Base-by-base conservation (phyloP, 2,113 vertebrate species). In the Gracilinanus agilis region DNA sequence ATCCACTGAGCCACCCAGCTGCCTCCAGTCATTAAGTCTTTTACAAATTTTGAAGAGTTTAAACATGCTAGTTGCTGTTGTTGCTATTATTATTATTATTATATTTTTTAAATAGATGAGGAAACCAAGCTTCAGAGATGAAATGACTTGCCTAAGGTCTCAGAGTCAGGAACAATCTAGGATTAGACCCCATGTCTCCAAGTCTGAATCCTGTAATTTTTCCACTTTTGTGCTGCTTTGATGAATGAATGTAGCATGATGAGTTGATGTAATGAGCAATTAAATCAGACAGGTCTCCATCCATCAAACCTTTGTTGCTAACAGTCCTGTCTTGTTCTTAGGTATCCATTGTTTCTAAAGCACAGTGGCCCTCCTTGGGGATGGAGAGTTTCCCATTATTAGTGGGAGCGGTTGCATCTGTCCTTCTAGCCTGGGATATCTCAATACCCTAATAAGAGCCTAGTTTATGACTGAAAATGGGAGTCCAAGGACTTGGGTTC, bases 241-340 rank as follows among this genome's bases (percentile, higher is more conserved):
- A 96, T 88, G 67, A 92, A 95, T 91, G 95, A 94, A 90, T 0
- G 0, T 90, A 16, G 3, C 67, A 94, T 94, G 93, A 97, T 96
- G 92, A 96, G 89, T 93, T 94, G 94, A 94, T 96, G 75, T 40
- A 44, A 29, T 24, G 95, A 97, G 75, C 92, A 96, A 95, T 97
- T 93, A 95, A 95, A 91, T 53, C 92, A 95, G 96, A 94, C 91
- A 34, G 44, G 93, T 91, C 90, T 92, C 92, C 90, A 97, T 97
- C 53, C 90, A 91, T 97, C 96, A 97, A 88, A 24, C 40, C 55
- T 55, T 95, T 92, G 49, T 56, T 24, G 0, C 88, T 58, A 96
- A 90, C 95, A 92, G 93, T 93, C 24, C 56, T 58, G 88, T 75
- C 92, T 58, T 83, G 24, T 0, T 6, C 91, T 93, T 93, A 94